These are phyloP conservation scores for Bombus difficillimus DNA, from an alignment of 1,140 invertebrate species.

Conservation along the genomic window DNA sequence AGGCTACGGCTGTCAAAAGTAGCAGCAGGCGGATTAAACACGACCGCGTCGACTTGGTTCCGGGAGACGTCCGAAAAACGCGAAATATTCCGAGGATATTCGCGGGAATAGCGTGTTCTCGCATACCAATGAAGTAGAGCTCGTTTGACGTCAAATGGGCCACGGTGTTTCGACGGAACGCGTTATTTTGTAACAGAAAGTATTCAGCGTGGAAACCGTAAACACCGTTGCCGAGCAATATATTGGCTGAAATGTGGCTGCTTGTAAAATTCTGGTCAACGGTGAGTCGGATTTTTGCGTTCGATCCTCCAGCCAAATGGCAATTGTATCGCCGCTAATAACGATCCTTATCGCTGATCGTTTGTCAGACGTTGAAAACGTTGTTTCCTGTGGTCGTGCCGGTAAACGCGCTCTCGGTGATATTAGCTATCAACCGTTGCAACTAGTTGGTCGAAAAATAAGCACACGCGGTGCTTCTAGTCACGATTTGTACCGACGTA, in stretches of 20 bases:
- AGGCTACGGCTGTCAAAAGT: no score
- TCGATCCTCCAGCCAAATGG: background rate
- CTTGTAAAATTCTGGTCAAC: slow-evolving; percentile 26
- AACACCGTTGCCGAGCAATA: slow-evolving; percentile 21
- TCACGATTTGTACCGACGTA: no score
- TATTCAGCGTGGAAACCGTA: slow-evolving; percentile 6
- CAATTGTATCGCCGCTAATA: slow-evolving; percentile 31
- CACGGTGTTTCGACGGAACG: background rate
- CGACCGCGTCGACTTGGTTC: background rate
- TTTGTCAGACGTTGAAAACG: background rate
- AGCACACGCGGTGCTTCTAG: no score
- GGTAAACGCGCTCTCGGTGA: background rate
- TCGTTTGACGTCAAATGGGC: slow-evolving; percentile 21
- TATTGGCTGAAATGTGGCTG: slow-evolving; percentile 35
- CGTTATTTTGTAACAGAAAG: slow-evolving; percentile 24
- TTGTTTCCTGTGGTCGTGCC: background rate
- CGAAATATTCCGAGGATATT: background rate
- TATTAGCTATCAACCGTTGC: background rate
- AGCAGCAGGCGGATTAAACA: background rate
- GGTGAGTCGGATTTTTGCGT: background rate
- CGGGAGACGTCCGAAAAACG: background rate
- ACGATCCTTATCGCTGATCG: slow-evolving; percentile 25
- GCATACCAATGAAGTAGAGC: slow-evolving; percentile 30
- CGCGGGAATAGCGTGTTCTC: background rate
- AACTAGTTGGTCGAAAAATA: background rate